phyloP scores from a whole-genome alignment of 2,113 vertebrate genomes.

The Pimephales promelas region DNA sequence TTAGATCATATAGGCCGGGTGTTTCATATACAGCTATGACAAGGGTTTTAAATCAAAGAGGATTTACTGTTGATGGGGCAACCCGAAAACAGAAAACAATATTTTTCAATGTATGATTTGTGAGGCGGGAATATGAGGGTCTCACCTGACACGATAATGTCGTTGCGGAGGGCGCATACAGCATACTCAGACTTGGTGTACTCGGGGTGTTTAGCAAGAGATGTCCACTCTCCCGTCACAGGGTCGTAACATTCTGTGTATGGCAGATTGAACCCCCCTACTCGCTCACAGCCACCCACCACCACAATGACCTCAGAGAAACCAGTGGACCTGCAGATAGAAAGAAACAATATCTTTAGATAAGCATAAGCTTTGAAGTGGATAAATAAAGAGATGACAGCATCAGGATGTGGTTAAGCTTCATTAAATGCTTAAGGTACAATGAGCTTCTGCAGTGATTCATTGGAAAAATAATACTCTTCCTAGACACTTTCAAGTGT shows the following conservation, averaged over 20 bases:
- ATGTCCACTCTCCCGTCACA: constrained; percentile 96
- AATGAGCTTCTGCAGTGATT: not conserved
- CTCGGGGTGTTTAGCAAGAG: constrained; percentile 95
- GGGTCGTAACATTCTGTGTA: constrained; percentile 98
- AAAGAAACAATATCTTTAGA: not conserved
- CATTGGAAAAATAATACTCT: not conserved
- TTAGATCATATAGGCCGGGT: not conserved
- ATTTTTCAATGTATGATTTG: not conserved
- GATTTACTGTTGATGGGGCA: not conserved
- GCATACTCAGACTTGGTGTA: constrained; percentile 98
- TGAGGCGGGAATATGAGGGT: not conserved
- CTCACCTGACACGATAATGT: constrained; percentile 97
- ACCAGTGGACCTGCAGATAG: constrained; percentile 86
- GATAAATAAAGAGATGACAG: not conserved
- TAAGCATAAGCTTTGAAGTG: not conserved
- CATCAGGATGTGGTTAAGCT: not conserved
- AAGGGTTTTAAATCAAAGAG: not conserved
- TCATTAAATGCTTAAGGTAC: not conserved
- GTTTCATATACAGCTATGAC: not conserved
- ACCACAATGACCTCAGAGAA: constrained; percentile 98
- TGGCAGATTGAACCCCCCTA: constrained; percentile 95
- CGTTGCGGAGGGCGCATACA: constrained; percentile 94
- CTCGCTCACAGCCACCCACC: constrained; percentile 94
- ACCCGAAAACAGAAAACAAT: not conserved
- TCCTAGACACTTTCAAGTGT: not conserved